These are phyloP conservation scores for Synodontis membranacea DNA, from an alignment of 2,113 vertebrate genomes.

Conservation along the genomic window DNA sequence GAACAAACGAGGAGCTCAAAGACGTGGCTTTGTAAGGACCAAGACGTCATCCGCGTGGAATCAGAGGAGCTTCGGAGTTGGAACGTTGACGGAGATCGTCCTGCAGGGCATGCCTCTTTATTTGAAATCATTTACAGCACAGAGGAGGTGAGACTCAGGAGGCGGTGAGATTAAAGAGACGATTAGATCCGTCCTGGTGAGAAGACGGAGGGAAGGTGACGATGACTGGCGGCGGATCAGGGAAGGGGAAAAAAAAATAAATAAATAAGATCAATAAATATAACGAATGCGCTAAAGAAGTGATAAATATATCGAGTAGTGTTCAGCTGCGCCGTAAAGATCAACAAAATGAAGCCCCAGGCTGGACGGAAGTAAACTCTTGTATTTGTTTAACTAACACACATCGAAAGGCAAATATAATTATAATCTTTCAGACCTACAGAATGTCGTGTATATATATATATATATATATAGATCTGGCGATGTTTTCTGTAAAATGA, in stretches of 20 bases:
- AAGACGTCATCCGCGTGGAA: constrained; percentile 45
- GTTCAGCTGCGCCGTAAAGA: not conserved
- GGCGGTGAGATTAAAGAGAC: constrained; percentile 47
- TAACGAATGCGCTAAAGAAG: not conserved
- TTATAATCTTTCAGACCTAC: not conserved
- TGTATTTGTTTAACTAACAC: not conserved
- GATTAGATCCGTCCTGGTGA: constrained; percentile 35
- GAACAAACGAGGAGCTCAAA: constrained; percentile 38
- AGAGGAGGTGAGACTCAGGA: constrained; percentile 33
- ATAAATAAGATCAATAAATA: constrained; percentile 33
- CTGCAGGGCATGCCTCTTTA: constrained; percentile 55
- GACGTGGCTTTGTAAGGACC: constrained; percentile 29
- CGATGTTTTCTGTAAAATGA: not conserved
- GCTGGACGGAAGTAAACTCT: not conserved
- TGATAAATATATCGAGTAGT: not conserved
- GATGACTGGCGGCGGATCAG: not conserved
- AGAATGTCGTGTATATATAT: not conserved
- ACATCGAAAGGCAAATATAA: not conserved
- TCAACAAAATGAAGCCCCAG: not conserved
- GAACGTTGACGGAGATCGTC: constrained; percentile 51
- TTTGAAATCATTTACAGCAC: constrained; percentile 50
- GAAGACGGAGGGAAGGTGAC: not conserved
- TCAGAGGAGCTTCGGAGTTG: constrained; percentile 58
- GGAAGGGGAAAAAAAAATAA: not conserved
- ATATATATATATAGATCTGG: not conserved